Conservation (phyloP, 2,113 vertebrate species). For the Trematomus loennbergii region DNA sequence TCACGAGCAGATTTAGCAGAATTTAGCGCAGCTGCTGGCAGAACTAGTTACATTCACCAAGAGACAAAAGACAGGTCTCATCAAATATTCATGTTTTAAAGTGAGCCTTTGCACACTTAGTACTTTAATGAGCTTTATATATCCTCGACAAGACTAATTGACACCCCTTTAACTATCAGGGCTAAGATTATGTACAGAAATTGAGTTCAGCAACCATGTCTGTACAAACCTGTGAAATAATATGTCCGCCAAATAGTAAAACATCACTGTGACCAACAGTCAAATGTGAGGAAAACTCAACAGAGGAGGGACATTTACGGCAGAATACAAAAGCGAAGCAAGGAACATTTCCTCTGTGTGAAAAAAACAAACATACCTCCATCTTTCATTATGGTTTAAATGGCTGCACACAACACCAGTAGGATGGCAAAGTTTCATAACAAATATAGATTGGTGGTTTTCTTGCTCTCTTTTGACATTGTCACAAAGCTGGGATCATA, state of each 20-base stretch:
- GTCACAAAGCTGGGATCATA: constrained; percentile 71
- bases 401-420: constrained; percentile 44
- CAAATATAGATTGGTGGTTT: constrained; percentile 70
- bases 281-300: constrained; percentile 19
- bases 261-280: neutral
- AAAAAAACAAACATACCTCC: constrained; percentile 36
- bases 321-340: neutral
- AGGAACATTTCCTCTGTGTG: neutral
- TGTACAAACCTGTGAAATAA: constrained; percentile 22
- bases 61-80: constrained; percentile 70
- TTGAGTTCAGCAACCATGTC: constrained; percentile 60
- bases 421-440: constrained; percentile 65
- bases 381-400: constrained; percentile 63
- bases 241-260: constrained; percentile 6
- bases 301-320: neutral
- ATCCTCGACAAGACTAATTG: constrained; percentile 77
- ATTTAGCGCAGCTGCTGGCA: constrained; percentile 56
- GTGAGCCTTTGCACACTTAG: constrained; percentile 66
- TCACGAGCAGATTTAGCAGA: constrained; percentile 19
- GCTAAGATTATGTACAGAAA: constrained; percentile 63
- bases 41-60: constrained; percentile 66
- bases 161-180: constrained; percentile 66
- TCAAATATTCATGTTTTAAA: constrained; percentile 78
- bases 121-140: constrained; percentile 81
- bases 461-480: constrained; percentile 72